Conservation (phyloP, 2,888 invertebrate species). For the Sminthurinus aureus region DNA sequence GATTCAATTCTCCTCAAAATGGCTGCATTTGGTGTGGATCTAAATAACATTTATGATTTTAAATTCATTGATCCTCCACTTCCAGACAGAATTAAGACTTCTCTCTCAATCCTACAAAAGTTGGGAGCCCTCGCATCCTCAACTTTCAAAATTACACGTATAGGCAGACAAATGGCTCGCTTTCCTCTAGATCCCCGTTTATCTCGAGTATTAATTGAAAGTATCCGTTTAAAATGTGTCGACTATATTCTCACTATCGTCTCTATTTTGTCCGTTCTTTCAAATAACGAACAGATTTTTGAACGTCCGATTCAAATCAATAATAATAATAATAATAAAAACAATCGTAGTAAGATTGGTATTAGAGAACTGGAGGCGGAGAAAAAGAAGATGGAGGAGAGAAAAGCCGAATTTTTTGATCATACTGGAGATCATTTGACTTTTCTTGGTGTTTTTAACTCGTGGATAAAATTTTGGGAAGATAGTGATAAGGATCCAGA, state of each 20-base stretch:
- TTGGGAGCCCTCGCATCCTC: too few relatives aligned
- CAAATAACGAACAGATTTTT: constrained; percentile 12
- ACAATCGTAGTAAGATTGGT: too few relatives aligned
- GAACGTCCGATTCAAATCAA: too few relatives aligned
- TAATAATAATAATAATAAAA: too few relatives aligned
- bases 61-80: constrained; percentile 96
- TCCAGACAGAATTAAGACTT: constrained; percentile 82
- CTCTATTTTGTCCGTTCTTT: constrained; percentile 83
- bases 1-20: constrained; percentile 91
- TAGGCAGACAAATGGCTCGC: constrained; percentile 95
- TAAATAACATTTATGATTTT: constrained; percentile 93
- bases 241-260: constrained; percentile 98
- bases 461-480: too few relatives aligned
- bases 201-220: constrained; percentile 99
- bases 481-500: too few relatives aligned
- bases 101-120: constrained; percentile 84
- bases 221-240: constrained; percentile 94
- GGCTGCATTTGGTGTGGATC: constrained; percentile 93
- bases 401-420: constrained; percentile 13
- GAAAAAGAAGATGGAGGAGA: constrained; percentile 26
- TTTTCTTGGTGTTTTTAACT: constrained; percentile 23
- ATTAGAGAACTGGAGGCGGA: too few relatives aligned
- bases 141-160: too few relatives aligned
- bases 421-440: constrained; percentile 33
- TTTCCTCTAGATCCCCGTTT: constrained; percentile 98